Percentiles rank a stretch among this genome's conserved stretches.
phyloP scores from a whole-genome alignment of 1,140 invertebrate genomes.

The Microplitis mediator region DNA sequence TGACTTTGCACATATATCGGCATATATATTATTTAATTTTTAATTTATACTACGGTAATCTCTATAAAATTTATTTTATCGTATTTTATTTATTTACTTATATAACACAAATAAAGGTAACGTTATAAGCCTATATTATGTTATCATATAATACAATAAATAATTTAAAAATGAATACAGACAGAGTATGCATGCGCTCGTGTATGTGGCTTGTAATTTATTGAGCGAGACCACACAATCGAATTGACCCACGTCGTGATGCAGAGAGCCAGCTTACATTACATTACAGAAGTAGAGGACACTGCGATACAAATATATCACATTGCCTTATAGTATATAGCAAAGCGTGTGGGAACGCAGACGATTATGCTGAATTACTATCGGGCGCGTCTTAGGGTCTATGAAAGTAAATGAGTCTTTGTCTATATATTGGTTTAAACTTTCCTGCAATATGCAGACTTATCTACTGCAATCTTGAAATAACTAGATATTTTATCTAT shows the following conservation, averaged over 20 bases:
- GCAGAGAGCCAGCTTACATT: not conserved
- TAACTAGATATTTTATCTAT: too few species aligned
- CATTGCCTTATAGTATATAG: not conserved
- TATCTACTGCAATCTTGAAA: too few species aligned
- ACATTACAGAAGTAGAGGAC: conserved; percentile 1
- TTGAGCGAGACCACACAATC: conserved; percentile 15
- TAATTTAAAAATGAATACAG: not conserved
- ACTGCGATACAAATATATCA: conserved; percentile 27
- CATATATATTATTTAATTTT: too few species aligned
- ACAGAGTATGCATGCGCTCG: not conserved
- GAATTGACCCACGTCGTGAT: conserved; percentile 16
- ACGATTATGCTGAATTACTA: conserved; percentile 35
- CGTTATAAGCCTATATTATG: too few species aligned
- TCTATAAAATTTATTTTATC: too few species aligned
- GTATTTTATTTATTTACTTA: too few species aligned
- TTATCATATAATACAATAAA: not conserved
- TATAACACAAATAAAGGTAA: too few species aligned
- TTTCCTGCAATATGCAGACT: not conserved
- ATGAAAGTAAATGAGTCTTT: conserved; percentile 13
- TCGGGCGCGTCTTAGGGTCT: conserved; percentile 28
- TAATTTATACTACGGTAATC: too few species aligned
- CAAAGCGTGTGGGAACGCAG: conserved; percentile 32
- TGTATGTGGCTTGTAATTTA: conserved; percentile 12
- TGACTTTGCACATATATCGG: not conserved
- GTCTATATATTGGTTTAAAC: not conserved